Evolutionary conservation across 53 echinoderm and acorn worm species (phyloP).

Genomic region (Paracentrotus lividus): DNA sequence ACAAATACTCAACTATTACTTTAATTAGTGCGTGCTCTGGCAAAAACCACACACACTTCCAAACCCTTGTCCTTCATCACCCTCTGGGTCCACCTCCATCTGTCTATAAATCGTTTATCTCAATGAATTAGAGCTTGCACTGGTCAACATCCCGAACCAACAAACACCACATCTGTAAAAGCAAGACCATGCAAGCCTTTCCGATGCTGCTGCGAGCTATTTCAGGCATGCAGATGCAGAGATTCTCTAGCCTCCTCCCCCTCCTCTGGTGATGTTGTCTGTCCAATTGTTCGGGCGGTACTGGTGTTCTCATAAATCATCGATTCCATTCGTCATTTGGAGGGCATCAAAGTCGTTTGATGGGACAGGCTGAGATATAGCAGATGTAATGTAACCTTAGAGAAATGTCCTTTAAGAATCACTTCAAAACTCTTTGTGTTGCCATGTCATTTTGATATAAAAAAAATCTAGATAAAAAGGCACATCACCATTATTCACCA

Average conservation of each 20-base stretch:
- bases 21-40: background rate
- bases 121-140: slow-evolving; percentile 55
- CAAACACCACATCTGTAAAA: slow-evolving; percentile 58
- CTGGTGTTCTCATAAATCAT: slow-evolving; percentile 39
- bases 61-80: background rate
- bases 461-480: no score
- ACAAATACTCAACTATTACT: background rate
- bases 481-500: no score
- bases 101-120: slow-evolving; percentile 56
- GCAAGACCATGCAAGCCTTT: slow-evolving; percentile 31
- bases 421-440: background rate
- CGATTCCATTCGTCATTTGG: slow-evolving; percentile 15
- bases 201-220: slow-evolving; percentile 29
- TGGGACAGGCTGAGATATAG: slow-evolving; percentile 35
- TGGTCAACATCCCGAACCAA: slow-evolving; percentile 38
- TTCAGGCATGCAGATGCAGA: slow-evolving; percentile 25
- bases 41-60: background rate
- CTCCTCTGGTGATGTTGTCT: background rate
- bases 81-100: slow-evolving; percentile 6
- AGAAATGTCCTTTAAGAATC: slow-evolving; percentile 11
- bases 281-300: slow-evolving; percentile 37
- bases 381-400: slow-evolving; percentile 31
- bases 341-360: slow-evolving; percentile 29
- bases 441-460: no score
- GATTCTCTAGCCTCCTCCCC: background rate